These are phyloP conservation scores for Tryphoninae sp. DNA, from an alignment of 2,888 invertebrate species.

Conservation along the genomic window DNA sequence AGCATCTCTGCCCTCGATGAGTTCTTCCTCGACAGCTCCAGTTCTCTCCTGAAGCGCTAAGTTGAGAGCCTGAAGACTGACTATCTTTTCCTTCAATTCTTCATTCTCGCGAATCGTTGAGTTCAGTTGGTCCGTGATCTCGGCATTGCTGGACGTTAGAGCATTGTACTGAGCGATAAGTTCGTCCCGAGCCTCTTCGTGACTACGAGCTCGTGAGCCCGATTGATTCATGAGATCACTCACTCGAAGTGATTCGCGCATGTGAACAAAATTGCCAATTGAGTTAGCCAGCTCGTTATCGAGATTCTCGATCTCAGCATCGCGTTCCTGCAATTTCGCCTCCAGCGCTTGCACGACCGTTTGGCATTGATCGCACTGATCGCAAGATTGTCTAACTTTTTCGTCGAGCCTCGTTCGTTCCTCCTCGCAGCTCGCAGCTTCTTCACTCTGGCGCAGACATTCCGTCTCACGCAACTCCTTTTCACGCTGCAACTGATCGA, in stretches of 20 bases:
- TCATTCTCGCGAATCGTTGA: constrained; percentile 84
- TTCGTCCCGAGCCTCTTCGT: constrained; percentile 83
- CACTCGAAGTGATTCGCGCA: constrained; percentile 86
- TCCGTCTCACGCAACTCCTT: constrained; percentile 58
- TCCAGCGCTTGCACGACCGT: constrained; percentile 82
- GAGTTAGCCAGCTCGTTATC: constrained; percentile 86
- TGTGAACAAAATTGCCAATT: constrained; percentile 85
- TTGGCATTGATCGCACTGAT: constrained; percentile 75
- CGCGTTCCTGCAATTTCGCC: constrained; percentile 89
- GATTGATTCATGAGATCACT: constrained; percentile 84
- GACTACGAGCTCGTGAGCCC: constrained; percentile 78
- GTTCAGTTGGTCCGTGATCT: constrained; percentile 84
- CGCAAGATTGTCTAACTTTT: constrained; percentile 65
- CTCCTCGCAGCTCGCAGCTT: constrained; percentile 34
- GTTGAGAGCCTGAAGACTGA: constrained; percentile 82
- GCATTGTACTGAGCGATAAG: constrained; percentile 85
- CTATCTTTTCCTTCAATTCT: constrained; percentile 83
- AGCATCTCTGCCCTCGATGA: constrained; percentile 65
- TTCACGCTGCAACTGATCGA: constrained; percentile 72
- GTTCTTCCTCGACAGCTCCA: constrained; percentile 69
- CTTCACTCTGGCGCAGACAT: constrained; percentile 37
- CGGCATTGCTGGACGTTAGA: constrained; percentile 85
- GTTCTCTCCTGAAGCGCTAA: constrained; percentile 81
- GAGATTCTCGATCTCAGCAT: constrained; percentile 88
- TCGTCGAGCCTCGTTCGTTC: constrained; percentile 30